phyloP scores from a whole-genome alignment of 2,888 invertebrate species.

The Netelia melanura region DNA sequence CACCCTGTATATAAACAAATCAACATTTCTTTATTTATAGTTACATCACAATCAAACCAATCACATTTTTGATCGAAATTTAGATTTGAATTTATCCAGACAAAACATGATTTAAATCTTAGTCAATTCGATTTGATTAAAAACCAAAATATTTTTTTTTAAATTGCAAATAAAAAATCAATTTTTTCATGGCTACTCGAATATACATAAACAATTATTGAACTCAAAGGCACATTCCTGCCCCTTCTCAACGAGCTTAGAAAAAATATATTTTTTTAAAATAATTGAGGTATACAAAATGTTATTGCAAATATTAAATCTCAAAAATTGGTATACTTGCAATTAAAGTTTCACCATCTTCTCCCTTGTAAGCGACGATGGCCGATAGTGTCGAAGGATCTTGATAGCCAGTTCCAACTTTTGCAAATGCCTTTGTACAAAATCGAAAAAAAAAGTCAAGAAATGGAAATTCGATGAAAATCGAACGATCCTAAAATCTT shows the following conservation, averaged over 20 bases:
- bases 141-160: no score
- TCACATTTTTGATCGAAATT: no score
- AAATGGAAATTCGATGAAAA: not conserved
- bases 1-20: no score
- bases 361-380: conserved; percentile 44
- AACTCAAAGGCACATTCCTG: no score
- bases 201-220: no score
- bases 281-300: not conserved
- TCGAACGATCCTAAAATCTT: conserved; percentile 17
- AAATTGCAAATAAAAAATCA: no score
- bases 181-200: no score
- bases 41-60: no score
- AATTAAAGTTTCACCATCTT: conserved; percentile 44
- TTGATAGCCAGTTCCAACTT: conserved; percentile 57
- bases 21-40: no score
- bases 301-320: not conserved
- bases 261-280: not conserved
- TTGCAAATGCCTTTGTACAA: conserved; percentile 34
- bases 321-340: conserved; percentile 22
- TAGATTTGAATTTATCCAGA: no score
- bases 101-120: no score
- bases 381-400: conserved; percentile 49
- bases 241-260: not conserved
- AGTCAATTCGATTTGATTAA: no score
- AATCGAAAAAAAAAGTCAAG: not conserved